These are phyloP conservation scores for Archilochus colubris DNA, from an alignment of 2,113 vertebrate genomes.

Conservation along the genomic window DNA sequence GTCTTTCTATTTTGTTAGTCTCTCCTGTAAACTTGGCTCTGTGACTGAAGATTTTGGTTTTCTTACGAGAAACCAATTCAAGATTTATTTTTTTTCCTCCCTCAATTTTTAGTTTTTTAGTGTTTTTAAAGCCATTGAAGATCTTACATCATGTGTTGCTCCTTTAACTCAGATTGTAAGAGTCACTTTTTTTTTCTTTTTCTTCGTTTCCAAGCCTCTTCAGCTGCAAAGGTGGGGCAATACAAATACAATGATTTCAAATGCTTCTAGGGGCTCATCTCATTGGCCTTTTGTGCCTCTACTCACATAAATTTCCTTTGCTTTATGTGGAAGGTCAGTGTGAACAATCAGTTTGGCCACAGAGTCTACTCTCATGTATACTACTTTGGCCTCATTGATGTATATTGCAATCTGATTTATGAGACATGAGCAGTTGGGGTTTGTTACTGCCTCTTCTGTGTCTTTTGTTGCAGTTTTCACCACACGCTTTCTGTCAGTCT, in stretches of 20 bases:
- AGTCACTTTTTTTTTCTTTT: background rate
- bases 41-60: background rate
- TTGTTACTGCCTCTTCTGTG: constrained; percentile 18
- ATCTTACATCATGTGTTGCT: background rate
- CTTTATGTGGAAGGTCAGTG: background rate
- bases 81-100: background rate
- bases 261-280: background rate
- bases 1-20: background rate
- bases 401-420: background rate
- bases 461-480: constrained; percentile 35
- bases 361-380: background rate
- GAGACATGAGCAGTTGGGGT: background rate
- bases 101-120: background rate
- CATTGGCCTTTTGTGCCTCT: background rate
- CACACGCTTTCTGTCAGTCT: constrained; percentile 48
- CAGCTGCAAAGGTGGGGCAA: background rate
- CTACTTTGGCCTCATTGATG: background rate
- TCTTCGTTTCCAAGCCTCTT: background rate
- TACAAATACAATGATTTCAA: background rate
- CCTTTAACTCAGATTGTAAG: background rate
- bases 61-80: background rate
- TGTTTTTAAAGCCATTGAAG: background rate
- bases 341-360: background rate
- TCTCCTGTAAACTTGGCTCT: background rate
- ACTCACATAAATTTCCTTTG: background rate